A percentile compares a stretch with the other conserved stretches of the same genome.
These are phyloP conservation scores for Tinea trinotella DNA, from an alignment of 2,888 invertebrate genomes.

Conservation along the genomic window DNA sequence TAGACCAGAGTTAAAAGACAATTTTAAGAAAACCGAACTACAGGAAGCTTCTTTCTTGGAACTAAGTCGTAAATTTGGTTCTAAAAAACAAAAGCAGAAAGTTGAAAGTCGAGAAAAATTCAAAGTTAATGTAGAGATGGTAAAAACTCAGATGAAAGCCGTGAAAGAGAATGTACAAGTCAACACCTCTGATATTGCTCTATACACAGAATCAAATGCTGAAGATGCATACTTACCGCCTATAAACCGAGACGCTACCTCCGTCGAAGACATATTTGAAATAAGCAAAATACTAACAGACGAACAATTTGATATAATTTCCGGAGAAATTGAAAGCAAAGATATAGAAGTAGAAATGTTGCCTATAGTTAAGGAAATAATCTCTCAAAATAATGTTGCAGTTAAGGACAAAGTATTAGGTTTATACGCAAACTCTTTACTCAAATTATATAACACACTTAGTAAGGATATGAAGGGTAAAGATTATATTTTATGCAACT, in stretches of 20 bases:
- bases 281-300: slow-evolving; percentile 51
- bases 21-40: slow-evolving; percentile 28
- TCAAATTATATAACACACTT: slow-evolving; percentile 32
- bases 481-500: slow-evolving; percentile 33
- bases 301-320: slow-evolving; percentile 46
- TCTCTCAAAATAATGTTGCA: slow-evolving; percentile 28
- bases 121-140: slow-evolving; percentile 69
- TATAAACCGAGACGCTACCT: slow-evolving; percentile 59
- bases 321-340: slow-evolving; percentile 37
- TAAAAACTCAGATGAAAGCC: slow-evolving; percentile 71
- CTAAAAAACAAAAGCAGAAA: slow-evolving; percentile 71
- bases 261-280: slow-evolving; percentile 58
- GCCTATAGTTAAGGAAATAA: slow-evolving; percentile 34
- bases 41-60: slow-evolving; percentile 44
- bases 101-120: slow-evolving; percentile 75
- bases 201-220: slow-evolving; percentile 40
- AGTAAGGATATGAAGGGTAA: slow-evolving; percentile 40
- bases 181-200: slow-evolving; percentile 45
- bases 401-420: slow-evolving; percentile 35
- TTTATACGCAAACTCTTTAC: slow-evolving; percentile 41
- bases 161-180: slow-evolving; percentile 50
- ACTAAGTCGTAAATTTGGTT: slow-evolving; percentile 76
- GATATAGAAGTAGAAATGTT: slow-evolving; percentile 34
- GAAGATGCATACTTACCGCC: slow-evolving; percentile 62
- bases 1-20: slow-evolving; percentile 36